Evolutionary conservation across 2,797 vertebrate species (phyloP), one percentile per base, ranked within the genome.

Genomic region (Melopsittacus undulatus): DNA sequence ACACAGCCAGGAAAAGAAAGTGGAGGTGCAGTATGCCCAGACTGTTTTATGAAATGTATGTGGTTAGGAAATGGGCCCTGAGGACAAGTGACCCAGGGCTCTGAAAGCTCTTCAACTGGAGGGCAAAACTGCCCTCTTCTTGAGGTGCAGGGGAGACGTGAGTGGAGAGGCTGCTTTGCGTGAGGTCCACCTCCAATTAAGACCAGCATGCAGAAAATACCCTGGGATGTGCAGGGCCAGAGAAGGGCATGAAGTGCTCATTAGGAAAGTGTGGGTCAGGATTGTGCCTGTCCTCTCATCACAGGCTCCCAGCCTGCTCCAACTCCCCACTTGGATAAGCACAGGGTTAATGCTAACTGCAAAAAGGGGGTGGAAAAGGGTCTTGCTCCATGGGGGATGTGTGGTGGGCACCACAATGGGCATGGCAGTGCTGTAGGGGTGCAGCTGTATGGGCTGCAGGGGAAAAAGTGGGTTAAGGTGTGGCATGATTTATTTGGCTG

Each of bases 391-490:
- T 36, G 54, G 26, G 8, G 72, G 11, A 1, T 64, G 17, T n/a
- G 26, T 2, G 2, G 21, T 18, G 34, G 54, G 24, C 27, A 26
- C 63, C 4, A 4, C 0, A 0, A 34, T n/a, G 40, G 51, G 8
- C 13, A 15, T 54, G 32, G 70, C 1, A 4, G 9, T 38, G n/a
- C 61, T 84, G 24, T 21, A 36, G 16, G 11, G 20, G 6, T 62
- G 6, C 24, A 74, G 30, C 61, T 83, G 6, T 36, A 9, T 16
- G 11, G 32, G 23, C 77, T 38, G 1, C 49, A 20, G 36, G 34
- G 36, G 63, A 56, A 51, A 72, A 51, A n/a, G 59, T 40, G 42
- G 13, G 5, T 67, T 80, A 14, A 77, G 18, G 42, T 4, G 5
- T 45, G 21, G 11, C 1, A 3, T 45, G 26, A 34, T 42, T 78